A percentile compares a stretch with the other conserved stretches of the same genome.
These are phyloP conservation scores for Mus caroli DNA, from an alignment of 2,797 vertebrate species.

Conservation along the genomic window DNA sequence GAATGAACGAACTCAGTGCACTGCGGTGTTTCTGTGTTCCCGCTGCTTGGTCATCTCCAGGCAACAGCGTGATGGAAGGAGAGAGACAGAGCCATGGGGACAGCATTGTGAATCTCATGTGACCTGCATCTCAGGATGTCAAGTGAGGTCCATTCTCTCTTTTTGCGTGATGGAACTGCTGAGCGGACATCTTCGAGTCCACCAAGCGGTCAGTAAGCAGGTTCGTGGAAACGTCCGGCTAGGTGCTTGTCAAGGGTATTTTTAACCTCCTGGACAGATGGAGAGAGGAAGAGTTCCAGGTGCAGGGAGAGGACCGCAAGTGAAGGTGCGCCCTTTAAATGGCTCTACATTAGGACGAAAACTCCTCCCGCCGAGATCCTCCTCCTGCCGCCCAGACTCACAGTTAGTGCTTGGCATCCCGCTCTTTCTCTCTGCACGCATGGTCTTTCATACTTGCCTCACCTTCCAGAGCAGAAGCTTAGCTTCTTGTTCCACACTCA, in stretches of 20 bases:
- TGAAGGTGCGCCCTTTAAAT: slow-evolving; percentile 31
- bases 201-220: slow-evolving; percentile 64
- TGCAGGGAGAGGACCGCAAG: neutral
- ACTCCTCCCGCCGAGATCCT: neutral
- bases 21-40: neutral
- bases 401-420: neutral
- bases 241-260: slow-evolving; percentile 70
- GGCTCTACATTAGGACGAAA: neutral
- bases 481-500: slow-evolving; percentile 44
- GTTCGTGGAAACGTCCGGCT: slow-evolving; percentile 77
- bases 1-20: neutral
- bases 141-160: neutral
- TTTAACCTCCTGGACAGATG: slow-evolving; percentile 75
- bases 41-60: slow-evolving; percentile 21
- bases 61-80: neutral
- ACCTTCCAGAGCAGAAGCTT: neutral
- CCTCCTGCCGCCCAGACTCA: neutral
- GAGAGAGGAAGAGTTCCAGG: slow-evolving; percentile 60
- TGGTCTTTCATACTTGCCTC: neutral
- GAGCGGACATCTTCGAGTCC: slow-evolving; percentile 25
- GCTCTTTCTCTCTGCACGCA: neutral
- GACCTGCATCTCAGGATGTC: neutral
- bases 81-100: neutral
- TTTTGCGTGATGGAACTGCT: slow-evolving; percentile 22
- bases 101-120: neutral